Evolutionary conservation across 2,113 vertebrate species (phyloP), one percentile per base, ranked within the genome.

Genomic region (Tautogolabrus adspersus): DNA sequence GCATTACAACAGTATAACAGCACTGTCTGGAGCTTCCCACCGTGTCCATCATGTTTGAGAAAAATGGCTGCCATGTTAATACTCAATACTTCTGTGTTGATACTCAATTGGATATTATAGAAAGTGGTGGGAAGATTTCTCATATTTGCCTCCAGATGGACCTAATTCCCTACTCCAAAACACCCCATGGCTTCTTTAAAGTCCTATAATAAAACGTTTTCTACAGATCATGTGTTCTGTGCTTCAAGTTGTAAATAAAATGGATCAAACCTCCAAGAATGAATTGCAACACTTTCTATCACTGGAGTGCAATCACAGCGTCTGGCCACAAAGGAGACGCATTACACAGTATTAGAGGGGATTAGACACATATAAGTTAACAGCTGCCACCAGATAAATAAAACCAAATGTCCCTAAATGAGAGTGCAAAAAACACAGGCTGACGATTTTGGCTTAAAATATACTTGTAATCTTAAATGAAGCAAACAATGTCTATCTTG

Each of bases 291-390:
- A 67, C 59, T 62, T 69, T 62, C 47, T 2, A 62, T 69, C 68
- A 68, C 76, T 75, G 22, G 42, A 82, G 71, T 58, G 67, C 78
- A 85, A 86, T 86, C 81, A 67, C 37, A 81, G 40, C 56, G 66
- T 81, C 79, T 71, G 73, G 60, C 52, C 73, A 71, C 67, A 87
- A 88, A 86, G 55, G 44, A 84, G 59, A 70, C 6, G 60, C 64
- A 84, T 91, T 75, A 88, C 57, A 73, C 3, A 3, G 81, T 40
- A 85, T 92, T 85, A 88, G 57, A 68, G 23, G 47, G 86, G 90
- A 91, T 91, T 91, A 89, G 73, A 86, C 87, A 83, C 73, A 49
- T 81, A 67, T 37, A 79, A 83, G 23, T 72, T 82, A 73, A 83
- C 89, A 91, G 83, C 86, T 91, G 92, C 82, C 52, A 55, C 66